Base-by-base conservation (phyloP, 2,113 vertebrate genomes). In the Leptocoma aspasia region DNA sequence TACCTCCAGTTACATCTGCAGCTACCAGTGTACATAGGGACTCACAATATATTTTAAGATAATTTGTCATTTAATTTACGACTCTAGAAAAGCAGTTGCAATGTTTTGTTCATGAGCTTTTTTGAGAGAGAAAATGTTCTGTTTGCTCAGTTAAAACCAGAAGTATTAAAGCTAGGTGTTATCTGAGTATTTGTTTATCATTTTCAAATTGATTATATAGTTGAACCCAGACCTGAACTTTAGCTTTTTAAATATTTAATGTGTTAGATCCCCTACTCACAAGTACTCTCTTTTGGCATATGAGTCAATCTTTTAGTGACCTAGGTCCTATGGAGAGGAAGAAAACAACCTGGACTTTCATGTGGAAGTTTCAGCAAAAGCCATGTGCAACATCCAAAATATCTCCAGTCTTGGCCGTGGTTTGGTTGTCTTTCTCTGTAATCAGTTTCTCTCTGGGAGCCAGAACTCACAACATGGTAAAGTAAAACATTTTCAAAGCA, bases 311-410 rank as follows among this genome's bases (percentile, higher is more conserved):
- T 75, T 89, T 81, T 31, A 77, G 41, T 56, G 30, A 70, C 13
- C 0, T 19, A 37, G 2, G 1, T 72, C 7, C 6, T 72, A 26
- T 0, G 0, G 20, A 44, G n/a, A 73, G 4, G 15, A 9, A 20
- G 57, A 49, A 53, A 33, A 2, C 13, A 69, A 31, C 12, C 3
- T 0, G 1, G 2, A 20, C 18, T 69, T 52, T 41, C 23, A 47
- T 20, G 18, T 35, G 11, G 13, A 78, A 28, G 6, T 45, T 76
- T 81, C 50, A 66, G 24, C 45, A 89, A 78, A 86, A 89, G 22
- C 11, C 17, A 6, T 22, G n/a, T 28, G 10, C 23, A 69, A 6
- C 15, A 23, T 33, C n/a, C 9, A 30, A 13, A 90, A 56, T 49
- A 3, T 49, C 5, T 89, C 28, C 28, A 61, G 9, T 33, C 24